Conservation (phyloP, 2,113 vertebrate genomes). For the Sander lucioperca region DNA sequence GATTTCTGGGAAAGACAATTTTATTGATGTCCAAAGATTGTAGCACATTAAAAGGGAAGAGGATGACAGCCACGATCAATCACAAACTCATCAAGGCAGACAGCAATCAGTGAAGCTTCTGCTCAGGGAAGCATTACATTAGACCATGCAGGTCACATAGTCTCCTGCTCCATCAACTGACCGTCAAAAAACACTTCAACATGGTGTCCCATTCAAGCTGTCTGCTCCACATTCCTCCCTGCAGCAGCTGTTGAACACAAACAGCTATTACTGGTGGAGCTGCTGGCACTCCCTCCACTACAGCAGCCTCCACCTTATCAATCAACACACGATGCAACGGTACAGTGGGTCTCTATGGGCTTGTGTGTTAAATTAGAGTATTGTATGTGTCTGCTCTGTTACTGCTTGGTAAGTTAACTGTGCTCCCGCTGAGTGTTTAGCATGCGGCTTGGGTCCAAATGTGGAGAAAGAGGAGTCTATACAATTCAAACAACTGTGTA, state of each 20-base stretch:
- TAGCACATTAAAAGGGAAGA: constrained; percentile 7
- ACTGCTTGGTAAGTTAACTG: constrained; percentile 25
- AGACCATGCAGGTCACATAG: constrained; percentile 34
- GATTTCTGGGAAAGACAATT: background rate
- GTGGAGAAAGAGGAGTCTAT: background rate
- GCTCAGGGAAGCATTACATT: constrained; percentile 20
- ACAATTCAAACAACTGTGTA: background rate
- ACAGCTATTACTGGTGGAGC: constrained; percentile 24
- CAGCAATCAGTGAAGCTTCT: constrained; percentile 32
- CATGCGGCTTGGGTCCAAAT: constrained; percentile 14
- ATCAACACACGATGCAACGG: constrained; percentile 22
- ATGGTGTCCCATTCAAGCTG: constrained; percentile 19
- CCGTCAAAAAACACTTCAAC: constrained; percentile 17
- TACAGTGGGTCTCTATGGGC: constrained; percentile 25
- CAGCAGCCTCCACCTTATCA: constrained; percentile 34
- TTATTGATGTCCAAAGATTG: constrained; percentile 37
- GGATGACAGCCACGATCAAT: constrained; percentile 44
- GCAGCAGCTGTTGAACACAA: constrained; percentile 33
- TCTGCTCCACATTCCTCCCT: constrained; percentile 25
- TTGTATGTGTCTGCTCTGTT: constrained; percentile 4
- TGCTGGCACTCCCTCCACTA: constrained; percentile 23
- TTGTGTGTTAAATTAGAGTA: constrained; percentile 25
- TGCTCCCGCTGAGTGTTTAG: constrained; percentile 19
- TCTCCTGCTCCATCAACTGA: constrained; percentile 29
- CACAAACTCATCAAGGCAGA: constrained; percentile 54